Percentiles rank a stretch among this genome's conserved stretches.
phyloP scores from a whole-genome alignment of 2,888 invertebrate species.

The Hypercompe scribonia region DNA sequence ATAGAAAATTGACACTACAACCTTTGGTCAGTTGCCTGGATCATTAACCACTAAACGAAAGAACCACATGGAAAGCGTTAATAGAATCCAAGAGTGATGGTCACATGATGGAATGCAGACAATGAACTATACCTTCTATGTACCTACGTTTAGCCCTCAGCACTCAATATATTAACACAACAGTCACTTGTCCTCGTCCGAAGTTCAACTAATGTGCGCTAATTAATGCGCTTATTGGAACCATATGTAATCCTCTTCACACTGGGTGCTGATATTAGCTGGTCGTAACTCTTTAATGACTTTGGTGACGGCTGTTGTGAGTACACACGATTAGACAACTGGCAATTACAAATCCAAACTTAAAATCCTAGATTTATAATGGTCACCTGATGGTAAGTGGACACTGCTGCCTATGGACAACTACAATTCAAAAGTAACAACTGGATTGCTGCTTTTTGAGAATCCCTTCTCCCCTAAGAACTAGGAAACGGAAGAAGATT shows the following conservation, averaged over 20 bases:
- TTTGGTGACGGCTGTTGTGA: background rate
- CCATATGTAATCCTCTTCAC: conserved; percentile 36
- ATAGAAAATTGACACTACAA: no score
- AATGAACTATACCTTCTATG: background rate
- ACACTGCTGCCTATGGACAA: no score
- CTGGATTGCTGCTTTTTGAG: no score
- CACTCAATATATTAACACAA: conserved; percentile 16
- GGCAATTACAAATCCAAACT: background rate
- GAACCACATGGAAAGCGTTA: no score
- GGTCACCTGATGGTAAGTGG: no score
- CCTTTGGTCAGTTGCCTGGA: no score
- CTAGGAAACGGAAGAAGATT: no score
- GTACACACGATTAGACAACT: background rate
- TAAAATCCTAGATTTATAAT: background rate
- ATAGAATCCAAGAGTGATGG: no score
- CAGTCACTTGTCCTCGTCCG: conserved; percentile 39
- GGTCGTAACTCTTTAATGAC: conserved; percentile 1
- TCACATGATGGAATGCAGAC: no score
- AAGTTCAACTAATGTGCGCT: conserved; percentile 46
- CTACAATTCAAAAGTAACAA: no score
- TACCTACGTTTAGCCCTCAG: background rate
- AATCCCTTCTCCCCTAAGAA: no score
- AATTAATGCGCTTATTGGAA: conserved; percentile 37
- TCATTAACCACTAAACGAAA: background rate
- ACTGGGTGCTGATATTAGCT: conserved; percentile 19